These are phyloP conservation scores for Cirrhinus molitorella DNA, from an alignment of 2,797 vertebrate species.

Conservation along the genomic window DNA sequence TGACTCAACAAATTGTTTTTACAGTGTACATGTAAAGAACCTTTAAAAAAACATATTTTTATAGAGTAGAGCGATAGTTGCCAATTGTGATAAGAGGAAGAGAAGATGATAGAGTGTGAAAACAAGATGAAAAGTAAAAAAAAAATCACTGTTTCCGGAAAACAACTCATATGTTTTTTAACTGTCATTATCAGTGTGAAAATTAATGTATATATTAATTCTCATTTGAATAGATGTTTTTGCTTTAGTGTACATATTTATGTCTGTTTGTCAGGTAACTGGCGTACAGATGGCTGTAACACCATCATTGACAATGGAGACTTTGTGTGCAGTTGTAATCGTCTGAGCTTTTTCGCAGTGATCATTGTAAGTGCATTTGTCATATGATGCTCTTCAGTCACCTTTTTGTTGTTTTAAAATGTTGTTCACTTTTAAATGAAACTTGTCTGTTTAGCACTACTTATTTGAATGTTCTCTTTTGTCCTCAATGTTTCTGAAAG, in stretches of 20 bases:
- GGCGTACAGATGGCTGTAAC: slow-evolving; percentile 70
- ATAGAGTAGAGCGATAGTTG: no score
- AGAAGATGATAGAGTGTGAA: no score
- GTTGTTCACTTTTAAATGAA: not conserved
- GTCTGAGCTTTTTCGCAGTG: slow-evolving; percentile 83
- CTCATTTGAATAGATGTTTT: not conserved
- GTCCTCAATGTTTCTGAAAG: slow-evolving; percentile 35
- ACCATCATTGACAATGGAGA: slow-evolving; percentile 22
- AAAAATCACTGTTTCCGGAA: no score
- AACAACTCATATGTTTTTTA: not conserved
- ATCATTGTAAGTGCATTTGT: slow-evolving; percentile 74
- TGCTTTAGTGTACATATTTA: not conserved
- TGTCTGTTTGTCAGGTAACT: slow-evolving; percentile 63
- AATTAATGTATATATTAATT: not conserved
- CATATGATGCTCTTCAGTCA: not conserved
- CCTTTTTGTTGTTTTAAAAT: not conserved
- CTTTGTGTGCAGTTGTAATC: slow-evolving; percentile 75
- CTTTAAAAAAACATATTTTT: no score
- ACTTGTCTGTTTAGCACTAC: not conserved
- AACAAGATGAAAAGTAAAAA: not conserved
- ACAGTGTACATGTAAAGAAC: no score
- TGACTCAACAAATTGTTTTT: no score
- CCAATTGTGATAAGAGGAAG: no score
- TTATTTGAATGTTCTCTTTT: not conserved
- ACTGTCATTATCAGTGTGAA: not conserved